A percentile compares a stretch with the other conserved stretches of the same genome.
phyloP scores from a whole-genome alignment of 2,888 invertebrate genomes.

The Cheilosia variabilis region DNA sequence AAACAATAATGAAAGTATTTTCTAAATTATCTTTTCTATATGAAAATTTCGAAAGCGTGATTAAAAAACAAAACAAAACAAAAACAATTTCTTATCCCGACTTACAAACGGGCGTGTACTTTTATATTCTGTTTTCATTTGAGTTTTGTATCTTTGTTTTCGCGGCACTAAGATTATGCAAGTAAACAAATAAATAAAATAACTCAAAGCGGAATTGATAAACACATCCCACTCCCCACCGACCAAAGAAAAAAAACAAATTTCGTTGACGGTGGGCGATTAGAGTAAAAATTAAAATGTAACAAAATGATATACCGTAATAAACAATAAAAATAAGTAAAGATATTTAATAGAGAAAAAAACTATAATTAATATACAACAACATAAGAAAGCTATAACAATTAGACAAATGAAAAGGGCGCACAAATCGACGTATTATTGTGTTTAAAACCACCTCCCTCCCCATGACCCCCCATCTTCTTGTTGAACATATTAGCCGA shows the following conservation, averaged over 20 bases:
- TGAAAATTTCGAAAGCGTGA: constrained; percentile 65
- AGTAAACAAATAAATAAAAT: constrained; percentile 24
- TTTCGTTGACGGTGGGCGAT: constrained; percentile 51
- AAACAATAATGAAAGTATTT: constrained; percentile 70
- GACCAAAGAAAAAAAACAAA: constrained; percentile 36
- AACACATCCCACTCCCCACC: constrained; percentile 64
- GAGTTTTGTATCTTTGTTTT: constrained; percentile 16
- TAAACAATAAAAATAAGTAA: constrained; percentile 43
- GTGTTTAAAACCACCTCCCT: constrained; percentile 44
- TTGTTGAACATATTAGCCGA: constrained; percentile 10
- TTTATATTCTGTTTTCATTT: constrained; percentile 36
- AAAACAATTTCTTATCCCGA: constrained; percentile 46
- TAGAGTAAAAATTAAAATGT: constrained; percentile 16
- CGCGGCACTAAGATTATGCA: constrained; percentile 54
- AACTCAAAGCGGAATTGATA: constrained; percentile 60
- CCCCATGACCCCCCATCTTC: constrained; percentile 17
- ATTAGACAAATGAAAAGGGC: constrained; percentile 55
- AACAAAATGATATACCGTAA: constrained; percentile 50
- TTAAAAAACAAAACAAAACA: constrained; percentile 32
- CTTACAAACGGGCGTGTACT: constrained; percentile 47
- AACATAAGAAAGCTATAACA: constrained; percentile 41
- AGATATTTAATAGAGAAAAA: constrained; percentile 54
- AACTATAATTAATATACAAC: constrained; percentile 40
- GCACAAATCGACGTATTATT: constrained; percentile 69
- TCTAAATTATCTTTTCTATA: constrained; percentile 66